These are phyloP conservation scores for Babylonia areolata DNA, from an alignment of 1,140 invertebrate genomes.

Conservation along the genomic window DNA sequence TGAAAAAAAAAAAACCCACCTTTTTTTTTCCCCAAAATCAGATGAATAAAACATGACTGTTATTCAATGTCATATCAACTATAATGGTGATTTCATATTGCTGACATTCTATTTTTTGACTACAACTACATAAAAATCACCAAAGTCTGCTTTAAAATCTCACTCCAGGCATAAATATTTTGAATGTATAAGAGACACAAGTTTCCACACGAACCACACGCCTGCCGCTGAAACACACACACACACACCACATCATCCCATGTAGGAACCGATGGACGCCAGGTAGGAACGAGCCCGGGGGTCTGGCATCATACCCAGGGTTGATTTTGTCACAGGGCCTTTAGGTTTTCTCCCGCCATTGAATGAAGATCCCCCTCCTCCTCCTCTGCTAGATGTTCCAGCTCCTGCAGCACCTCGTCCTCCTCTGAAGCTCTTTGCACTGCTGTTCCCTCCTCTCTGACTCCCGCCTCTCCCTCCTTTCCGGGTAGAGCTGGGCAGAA, in stretches of 20 bases:
- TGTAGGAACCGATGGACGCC: conserved; percentile 33
- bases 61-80: no score
- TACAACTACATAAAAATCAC: no score
- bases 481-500: not conserved
- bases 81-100: no score
- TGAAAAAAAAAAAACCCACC: no score
- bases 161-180: no score
- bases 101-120: no score
- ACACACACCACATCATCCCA: conserved; percentile 12
- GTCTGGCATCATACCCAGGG: conserved; percentile 47
- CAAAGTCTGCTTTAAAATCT: no score
- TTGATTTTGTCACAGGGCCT: conserved; percentile 27
- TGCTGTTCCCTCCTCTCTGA: not conserved
- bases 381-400: not conserved
- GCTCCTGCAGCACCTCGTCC: not conserved
- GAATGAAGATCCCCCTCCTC: not conserved
- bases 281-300: conserved; percentile 43
- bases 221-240: conserved; percentile 19
- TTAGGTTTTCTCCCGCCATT: not conserved
- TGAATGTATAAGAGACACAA: no score
- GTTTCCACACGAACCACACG: not conserved
- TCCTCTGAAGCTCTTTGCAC: not conserved
- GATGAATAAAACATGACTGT: no score
- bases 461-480: not conserved
- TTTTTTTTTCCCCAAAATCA: no score